phyloP scores from a whole-genome alignment of 1,140 invertebrate species.

The Heliconius congener region DNA sequence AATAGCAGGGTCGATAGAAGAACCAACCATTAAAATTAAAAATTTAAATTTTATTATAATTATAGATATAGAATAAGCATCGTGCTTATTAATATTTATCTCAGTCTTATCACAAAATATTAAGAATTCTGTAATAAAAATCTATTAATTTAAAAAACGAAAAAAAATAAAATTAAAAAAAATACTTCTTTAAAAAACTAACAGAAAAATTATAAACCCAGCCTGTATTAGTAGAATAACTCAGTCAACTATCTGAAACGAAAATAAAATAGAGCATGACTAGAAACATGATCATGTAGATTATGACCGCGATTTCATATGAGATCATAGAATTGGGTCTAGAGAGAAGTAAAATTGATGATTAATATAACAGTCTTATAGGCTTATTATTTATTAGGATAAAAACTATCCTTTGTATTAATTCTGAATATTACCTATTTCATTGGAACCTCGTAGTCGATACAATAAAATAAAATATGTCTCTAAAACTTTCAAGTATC shows the following conservation, averaged over 20 bases:
- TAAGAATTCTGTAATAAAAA: no score
- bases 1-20: no score
- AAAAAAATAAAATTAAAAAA: no score
- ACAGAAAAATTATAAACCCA: no score
- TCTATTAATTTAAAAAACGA: no score
- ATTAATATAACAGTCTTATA: neutral
- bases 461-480: neutral
- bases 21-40: neutral
- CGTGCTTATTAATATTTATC: no score
- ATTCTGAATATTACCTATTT: neutral
- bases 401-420: neutral
- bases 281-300: neutral
- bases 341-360: neutral
- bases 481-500: neutral
- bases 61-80: no score
- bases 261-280: constrained; percentile 5
- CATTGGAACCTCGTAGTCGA: no score
- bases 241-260: neutral
- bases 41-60: neutral
- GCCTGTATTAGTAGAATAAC: neutral
- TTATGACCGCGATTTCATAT: neutral
- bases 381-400: neutral
- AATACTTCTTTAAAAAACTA: no score
- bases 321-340: neutral
- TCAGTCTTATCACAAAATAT: no score